Percentiles rank a stretch among this genome's conserved stretches.
Conservation (phyloP, 2,888 invertebrate genomes). For the Cephus runcator region DNA sequence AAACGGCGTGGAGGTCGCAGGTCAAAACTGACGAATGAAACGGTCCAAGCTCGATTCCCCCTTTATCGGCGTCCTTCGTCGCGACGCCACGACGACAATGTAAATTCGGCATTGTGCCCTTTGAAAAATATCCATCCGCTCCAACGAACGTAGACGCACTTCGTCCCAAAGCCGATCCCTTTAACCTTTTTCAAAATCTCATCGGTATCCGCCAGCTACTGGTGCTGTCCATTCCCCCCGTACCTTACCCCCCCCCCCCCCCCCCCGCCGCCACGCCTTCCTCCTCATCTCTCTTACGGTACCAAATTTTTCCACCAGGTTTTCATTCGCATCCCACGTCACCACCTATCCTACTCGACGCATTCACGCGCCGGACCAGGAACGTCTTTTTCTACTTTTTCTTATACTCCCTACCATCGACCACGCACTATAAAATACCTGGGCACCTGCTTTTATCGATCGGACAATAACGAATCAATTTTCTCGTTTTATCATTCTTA, state of each 20-base stretch:
- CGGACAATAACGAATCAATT: background rate
- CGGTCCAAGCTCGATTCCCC: conserved; percentile 19
- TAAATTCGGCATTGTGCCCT: conserved; percentile 46
- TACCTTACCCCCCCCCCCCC: background rate
- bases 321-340: background rate
- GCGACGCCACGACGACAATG: conserved; percentile 31
- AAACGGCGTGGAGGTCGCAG: conserved; percentile 32
- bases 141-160: background rate
- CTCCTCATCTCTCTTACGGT: conserved; percentile 3
- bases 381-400: background rate
- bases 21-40: conserved; percentile 45
- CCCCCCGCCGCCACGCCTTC: background rate
- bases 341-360: background rate
- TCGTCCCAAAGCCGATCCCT: conserved; percentile 5
- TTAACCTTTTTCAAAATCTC: conserved; percentile 20
- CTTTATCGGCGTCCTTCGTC: conserved; percentile 2
- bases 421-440: background rate
- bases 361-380: background rate
- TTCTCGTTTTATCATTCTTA: background rate
- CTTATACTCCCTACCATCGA: background rate
- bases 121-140: conserved; percentile 36
- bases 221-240: background rate
- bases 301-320: background rate
- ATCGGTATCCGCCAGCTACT: conserved; percentile 17
- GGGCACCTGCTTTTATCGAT: background rate